Conservation (phyloP, 2,888 invertebrate genomes). For the Dyspetes luteomarginatus region DNA sequence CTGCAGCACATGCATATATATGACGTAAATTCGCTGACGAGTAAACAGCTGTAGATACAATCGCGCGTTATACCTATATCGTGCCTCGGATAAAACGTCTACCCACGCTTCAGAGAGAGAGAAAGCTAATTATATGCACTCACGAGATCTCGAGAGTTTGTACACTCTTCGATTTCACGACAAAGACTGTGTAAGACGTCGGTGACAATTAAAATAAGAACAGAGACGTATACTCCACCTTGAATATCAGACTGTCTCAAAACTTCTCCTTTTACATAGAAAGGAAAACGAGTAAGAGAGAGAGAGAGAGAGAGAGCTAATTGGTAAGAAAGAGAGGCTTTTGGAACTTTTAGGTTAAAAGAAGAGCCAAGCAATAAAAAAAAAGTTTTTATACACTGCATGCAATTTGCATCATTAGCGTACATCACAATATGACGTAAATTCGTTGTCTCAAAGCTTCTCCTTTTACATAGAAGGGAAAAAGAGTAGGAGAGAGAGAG, state of each 20-base stretch:
- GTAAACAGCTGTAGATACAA: neutral
- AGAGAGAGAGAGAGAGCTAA: neutral
- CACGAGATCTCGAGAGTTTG: slow-evolving; percentile 12
- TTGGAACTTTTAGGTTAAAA: too few species aligned
- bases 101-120: slow-evolving; percentile 24
- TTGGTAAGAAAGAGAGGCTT: neutral
- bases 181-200: too few species aligned
- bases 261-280: neutral
- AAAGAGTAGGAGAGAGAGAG: neutral
- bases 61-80: too few species aligned
- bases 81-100: neutral
- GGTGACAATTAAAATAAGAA: slow-evolving; percentile 55
- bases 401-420: slow-evolving; percentile 40
- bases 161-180: slow-evolving; percentile 20
- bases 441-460: neutral
- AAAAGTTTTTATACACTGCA: neutral
- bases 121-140: slow-evolving; percentile 45
- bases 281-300: neutral
- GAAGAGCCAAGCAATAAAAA: too few species aligned
- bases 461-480: neutral
- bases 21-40: neutral
- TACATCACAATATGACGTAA: neutral
- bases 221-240: slow-evolving; percentile 13
- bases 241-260: slow-evolving; percentile 24
- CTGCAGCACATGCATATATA: neutral